phyloP scores from a whole-genome alignment of 2,888 invertebrate species.

The Trachelus tabidus region DNA sequence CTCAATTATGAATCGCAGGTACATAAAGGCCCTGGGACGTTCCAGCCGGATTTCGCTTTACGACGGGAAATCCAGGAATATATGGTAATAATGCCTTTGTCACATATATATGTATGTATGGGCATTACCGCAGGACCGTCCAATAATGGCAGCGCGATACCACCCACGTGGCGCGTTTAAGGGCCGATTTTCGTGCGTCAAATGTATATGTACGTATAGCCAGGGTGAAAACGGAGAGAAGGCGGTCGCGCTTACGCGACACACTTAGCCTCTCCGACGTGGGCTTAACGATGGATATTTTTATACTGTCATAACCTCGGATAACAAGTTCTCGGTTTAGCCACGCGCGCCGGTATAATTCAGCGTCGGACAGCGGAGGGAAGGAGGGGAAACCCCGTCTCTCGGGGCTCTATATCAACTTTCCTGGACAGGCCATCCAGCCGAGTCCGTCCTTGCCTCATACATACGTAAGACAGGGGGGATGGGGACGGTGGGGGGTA shows the following conservation, averaged over 20 bases:
- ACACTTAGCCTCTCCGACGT: background rate
- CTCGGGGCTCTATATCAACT: constrained; percentile 58
- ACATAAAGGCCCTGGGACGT: background rate
- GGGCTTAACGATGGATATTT: constrained; percentile 46
- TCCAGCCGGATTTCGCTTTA: background rate
- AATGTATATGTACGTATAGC: background rate
- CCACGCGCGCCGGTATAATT: constrained; percentile 50
- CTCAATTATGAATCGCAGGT: background rate
- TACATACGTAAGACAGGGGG: constrained; percentile 44
- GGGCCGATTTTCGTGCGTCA: background rate
- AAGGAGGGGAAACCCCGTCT: constrained; percentile 37
- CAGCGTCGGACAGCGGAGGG: constrained; percentile 50
- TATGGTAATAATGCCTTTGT: background rate
- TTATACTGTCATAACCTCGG: constrained; percentile 51
- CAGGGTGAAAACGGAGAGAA: background rate
- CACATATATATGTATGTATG: background rate
- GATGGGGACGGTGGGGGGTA: background rate
- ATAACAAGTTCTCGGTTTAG: constrained; percentile 53
- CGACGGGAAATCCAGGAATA: background rate
- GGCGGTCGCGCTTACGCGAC: background rate
- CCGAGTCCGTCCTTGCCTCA: constrained; percentile 26
- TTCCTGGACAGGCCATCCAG: constrained; percentile 41
- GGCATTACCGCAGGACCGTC: background rate
- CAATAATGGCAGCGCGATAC: background rate
- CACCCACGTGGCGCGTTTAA: background rate